Evolutionary conservation across 1,140 invertebrate species (phyloP).

Genomic region (Leptinotarsa undecemlineata): DNA sequence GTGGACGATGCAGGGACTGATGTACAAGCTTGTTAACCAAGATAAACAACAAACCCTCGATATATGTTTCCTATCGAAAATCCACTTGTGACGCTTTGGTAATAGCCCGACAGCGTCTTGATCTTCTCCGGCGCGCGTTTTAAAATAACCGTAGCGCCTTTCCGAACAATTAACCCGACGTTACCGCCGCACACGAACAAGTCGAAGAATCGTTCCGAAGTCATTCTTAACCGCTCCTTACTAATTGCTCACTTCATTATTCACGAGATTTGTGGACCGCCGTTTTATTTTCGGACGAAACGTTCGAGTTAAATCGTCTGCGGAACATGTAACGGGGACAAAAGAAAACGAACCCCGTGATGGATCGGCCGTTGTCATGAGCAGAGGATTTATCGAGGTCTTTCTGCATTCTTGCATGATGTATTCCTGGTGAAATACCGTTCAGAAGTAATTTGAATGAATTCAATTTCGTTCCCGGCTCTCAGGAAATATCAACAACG

Average conservation of each 20-base stretch:
- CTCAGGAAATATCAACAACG: too few species aligned
- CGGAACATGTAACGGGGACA: too few species aligned
- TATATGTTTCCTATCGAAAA: not conserved
- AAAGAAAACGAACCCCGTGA: too few species aligned
- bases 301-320: not conserved
- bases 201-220: slow-evolving; percentile 15
- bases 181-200: slow-evolving; percentile 13
- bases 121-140: not conserved
- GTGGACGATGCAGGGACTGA: too few species aligned
- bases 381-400: too few species aligned
- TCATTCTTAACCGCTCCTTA: slow-evolving; percentile 19
- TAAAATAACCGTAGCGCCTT: slow-evolving; percentile 17
- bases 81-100: not conserved
- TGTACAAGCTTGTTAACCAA: not conserved
- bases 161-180: slow-evolving; percentile 21
- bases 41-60: not conserved
- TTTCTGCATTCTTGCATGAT: too few species aligned
- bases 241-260: slow-evolving; percentile 26
- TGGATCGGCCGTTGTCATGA: too few species aligned
- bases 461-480: too few species aligned
- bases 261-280: slow-evolving; percentile 18
- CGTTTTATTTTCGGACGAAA: slow-evolving; percentile 16
- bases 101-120: not conserved
- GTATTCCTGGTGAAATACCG: too few species aligned
- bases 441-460: too few species aligned